Evolutionary conservation across 2,797 vertebrate genomes (phyloP), one percentile per base, ranked within the genome.

Genomic region (Borostomias antarcticus): DNA sequence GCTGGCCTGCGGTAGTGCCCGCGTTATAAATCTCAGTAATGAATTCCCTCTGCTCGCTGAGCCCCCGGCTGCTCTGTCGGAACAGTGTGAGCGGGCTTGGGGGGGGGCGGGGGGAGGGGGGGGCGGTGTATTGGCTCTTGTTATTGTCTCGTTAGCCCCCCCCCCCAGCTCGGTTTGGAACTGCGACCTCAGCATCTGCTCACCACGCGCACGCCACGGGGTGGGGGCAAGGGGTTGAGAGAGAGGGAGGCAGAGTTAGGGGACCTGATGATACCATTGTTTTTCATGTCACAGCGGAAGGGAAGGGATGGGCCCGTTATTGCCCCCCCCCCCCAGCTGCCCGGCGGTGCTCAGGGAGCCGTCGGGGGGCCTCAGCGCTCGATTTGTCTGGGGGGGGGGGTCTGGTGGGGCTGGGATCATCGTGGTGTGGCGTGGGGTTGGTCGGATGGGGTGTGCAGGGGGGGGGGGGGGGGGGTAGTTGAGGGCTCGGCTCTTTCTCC

Each of bases 21-120:
- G 37, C 74, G 73, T 84, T 84, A 73, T 84, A 84, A 84, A 86
- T 87, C n/a, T 62, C 63, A 30, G 75, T 86, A 85, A 85, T 87
- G 79, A 85, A 85, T 84, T 78, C 71, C 69, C 62, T 1, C 19
- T 30, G 21, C 57, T 57, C 66, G 51, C 75, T 67, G 2, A 25
- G 58, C 76, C 37, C 37, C 37, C 11, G 37, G 37, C 11, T 15
- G 59, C 54, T 28, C 73, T 75, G 79, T 78, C 63, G 37, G 70
- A 59, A n/a, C n/a, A n/a, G n/a, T n/a, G n/a, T n/a, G n/a, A n/a
- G n/a, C n/a, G 56, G 47, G 69, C 72, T 68, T 28, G 73, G 59
- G 61, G 5, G 53, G 37, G 54, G 79, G 75, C 58, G 53, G 75
- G 74, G 37, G 79, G 60, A n/a, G n/a, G n/a, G n/a, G n/a, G n/a